A percentile compares a stretch with the other conserved stretches of the same genome.
phyloP scores from a whole-genome alignment of 2,113 vertebrate species.

The chimpanzee (Pan troglodytes) region NHGRI_mPanTro3-v2.1_pri NC_072410.2:93893501-93894000 shows the following conservation, averaged over 20 bases:
- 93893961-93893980: not conserved
- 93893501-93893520: not conserved
- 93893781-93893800: not conserved
- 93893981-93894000: not conserved
- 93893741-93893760: not conserved
- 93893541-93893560: not conserved
- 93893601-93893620: not conserved
- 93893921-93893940: not conserved
- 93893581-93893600: too few relatives aligned
- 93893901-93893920: not conserved
- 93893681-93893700: not conserved
- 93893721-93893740: not conserved
- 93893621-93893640: not conserved
- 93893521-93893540: not conserved
- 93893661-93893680: not conserved
- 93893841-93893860: not conserved
- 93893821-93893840: not conserved
- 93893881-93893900: not conserved
- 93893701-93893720: not conserved
- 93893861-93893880: not conserved
- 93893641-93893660: not conserved
- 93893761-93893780: not conserved
- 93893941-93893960: not conserved
- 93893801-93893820: not conserved
- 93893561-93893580: slow-evolving; percentile 26